Base-by-base conservation (phyloP, 1,140 invertebrate genomes). In the Bombus huntii region DNA sequence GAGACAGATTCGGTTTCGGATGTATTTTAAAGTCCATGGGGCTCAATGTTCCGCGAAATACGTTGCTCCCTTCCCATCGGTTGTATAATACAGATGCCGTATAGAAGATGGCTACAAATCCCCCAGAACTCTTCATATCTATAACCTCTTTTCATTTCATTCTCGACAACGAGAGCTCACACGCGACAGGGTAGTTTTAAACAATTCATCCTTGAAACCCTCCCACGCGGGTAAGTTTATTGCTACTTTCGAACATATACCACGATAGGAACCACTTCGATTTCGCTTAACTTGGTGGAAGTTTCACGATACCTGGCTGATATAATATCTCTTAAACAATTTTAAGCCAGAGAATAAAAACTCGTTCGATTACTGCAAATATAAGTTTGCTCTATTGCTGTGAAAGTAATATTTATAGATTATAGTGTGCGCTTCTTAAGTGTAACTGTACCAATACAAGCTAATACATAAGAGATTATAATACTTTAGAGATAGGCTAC, bases 31-130 rank as follows among this genome's bases (percentile, higher is more conserved):
- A 93, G 91, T 93, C 92, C 89, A 88, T 88, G 81, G 89, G 66
- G 85, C 87, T 92, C 92, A 94, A 94, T 94, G 92, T 94, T 89
- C 92, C 93, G 92, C 92, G 92, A 94, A 94, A 94, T 94, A 82
- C 87, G 76, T 87, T 76, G 72, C 78, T 77, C 87, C 86, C 75
- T 81, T 34, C 68, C 31, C 81, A 70, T 62, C 83, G 44, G 18
- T 59, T 62, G 70, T 87, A 87, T 91, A 91, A 91, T 92, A 93
- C 90, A 89, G 83, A 91, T 87, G 84, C 87, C 83, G 85, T 91
- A 91, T 89, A 92, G 87, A 89, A 92, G 87, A 89, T 91, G 92
- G 84, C 82, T 92, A 93, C 90, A 93, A 92, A 93, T 93, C 92
- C 92, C 91, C 79, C 79, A 71, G 90, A 92, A 92, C 87, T 92